Conservation (phyloP, 2,888 invertebrate species). For the Acanthosoma haemorrhoidale region DNA sequence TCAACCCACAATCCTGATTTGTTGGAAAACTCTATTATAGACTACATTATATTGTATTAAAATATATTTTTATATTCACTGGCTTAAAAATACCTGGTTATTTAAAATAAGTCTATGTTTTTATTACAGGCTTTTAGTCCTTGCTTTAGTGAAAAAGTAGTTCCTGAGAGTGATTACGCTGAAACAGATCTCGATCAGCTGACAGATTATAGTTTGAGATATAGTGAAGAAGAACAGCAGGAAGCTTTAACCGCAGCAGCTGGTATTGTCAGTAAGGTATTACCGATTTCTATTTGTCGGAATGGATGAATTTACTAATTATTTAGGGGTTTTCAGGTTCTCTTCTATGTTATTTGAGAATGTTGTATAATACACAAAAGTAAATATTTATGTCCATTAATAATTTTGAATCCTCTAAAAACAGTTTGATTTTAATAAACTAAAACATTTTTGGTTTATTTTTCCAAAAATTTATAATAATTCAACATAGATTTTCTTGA, state of each 20-base stretch:
- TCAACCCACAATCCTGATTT: too few relatives aligned
- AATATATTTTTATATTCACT: neutral
- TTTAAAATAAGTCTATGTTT: neutral
- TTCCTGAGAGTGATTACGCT: conserved; percentile 50
- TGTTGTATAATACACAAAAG: too few relatives aligned
- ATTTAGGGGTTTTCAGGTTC: neutral
- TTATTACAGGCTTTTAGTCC: conserved; percentile 16
- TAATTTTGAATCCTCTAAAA: too few relatives aligned
- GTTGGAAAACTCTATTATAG: too few relatives aligned
- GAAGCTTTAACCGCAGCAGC: neutral
- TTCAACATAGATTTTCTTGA: too few relatives aligned
- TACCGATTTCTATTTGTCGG: neutral
- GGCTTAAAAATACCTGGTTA: neutral
- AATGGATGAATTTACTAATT: neutral
- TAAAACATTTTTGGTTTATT: too few relatives aligned
- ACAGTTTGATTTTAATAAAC: too few relatives aligned
- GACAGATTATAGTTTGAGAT: conserved; percentile 84
- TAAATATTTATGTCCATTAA: too few relatives aligned
- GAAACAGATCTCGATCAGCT: conserved; percentile 89
- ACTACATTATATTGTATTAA: too few relatives aligned
- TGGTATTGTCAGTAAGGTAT: conserved; percentile 1
- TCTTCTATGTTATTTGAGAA: too few relatives aligned
- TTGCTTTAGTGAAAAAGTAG: conserved; percentile 28
- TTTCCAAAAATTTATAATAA: too few relatives aligned
- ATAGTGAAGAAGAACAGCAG: conserved; percentile 63